A percentile compares a stretch with the other conserved stretches of the same genome.
These are phyloP conservation scores for Furnarius figulus DNA, from an alignment of 2,113 vertebrate species.

Conservation along the genomic window DNA sequence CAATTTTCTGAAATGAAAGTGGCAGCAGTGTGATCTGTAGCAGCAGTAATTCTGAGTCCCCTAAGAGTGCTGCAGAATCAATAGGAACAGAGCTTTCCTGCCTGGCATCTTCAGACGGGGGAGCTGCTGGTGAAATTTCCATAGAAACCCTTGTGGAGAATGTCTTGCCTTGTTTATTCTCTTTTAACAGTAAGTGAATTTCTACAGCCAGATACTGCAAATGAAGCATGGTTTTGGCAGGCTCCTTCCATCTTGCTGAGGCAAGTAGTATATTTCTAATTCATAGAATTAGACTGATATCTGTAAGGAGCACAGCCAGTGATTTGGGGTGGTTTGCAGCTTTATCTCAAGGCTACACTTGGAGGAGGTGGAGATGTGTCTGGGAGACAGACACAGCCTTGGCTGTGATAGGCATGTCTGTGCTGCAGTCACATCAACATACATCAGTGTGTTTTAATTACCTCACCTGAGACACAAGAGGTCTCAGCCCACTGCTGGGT, in stretches of 20 bases:
- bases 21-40: neutral
- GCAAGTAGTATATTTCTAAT: neutral
- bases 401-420: neutral
- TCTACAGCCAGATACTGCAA: slow-evolving; percentile 7
- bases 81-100: slow-evolving; percentile 9
- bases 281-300: neutral
- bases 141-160: slow-evolving; percentile 42
- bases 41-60: neutral
- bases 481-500: accelerated
- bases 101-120: neutral
- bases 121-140: slow-evolving; percentile 45
- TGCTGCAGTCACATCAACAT: neutral
- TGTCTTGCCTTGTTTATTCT: slow-evolving; percentile 1
- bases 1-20: slow-evolving; percentile 26
- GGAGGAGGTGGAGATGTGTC: neutral
- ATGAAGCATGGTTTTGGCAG: slow-evolving; percentile 10
- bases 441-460: accelerated
- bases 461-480: neutral
- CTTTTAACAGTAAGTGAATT: slow-evolving; percentile 29
- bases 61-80: slow-evolving; percentile 15
- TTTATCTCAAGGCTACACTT: neutral
- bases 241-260: neutral
- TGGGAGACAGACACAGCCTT: accelerated
- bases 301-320: neutral
- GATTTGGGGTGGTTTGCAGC: neutral